Evolutionary conservation across 1,140 invertebrate genomes (phyloP), one percentile per base, ranked within the genome.

Genomic region (Conopomorpha cramerella): DNA sequence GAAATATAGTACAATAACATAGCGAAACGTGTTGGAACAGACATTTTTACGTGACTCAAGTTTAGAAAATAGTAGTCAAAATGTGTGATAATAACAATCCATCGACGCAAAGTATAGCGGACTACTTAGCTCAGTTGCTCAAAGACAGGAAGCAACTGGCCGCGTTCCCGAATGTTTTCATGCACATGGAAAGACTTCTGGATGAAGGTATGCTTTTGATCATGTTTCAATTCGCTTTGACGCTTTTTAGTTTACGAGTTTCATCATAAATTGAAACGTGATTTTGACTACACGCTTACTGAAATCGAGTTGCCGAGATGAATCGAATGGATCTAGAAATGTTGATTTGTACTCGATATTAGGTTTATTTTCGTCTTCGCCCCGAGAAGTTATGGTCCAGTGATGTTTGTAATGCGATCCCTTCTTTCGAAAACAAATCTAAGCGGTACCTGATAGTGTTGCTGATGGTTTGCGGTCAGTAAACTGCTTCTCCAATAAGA

Each of bases 141-240:
- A 99, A 99, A 87, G 98, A 99, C 86, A 96, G 97, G 84, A 99
- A 99, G 85, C 96, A 99, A 85, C 86, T 99, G 61, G 93, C 94
- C 60, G 96, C 96, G 68, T 98, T 99, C 82, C 96, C 98, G 47
- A 98, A 97, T 86, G 93, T 99, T 74, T 99, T 99, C 84, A 88
- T 96, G 80, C 98, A 99, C 82, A 88, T 98, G 62, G 97, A 99
- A 82, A 86, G 97, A 76, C 89, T 99, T 55, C 85, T 99, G 63
- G 98, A 99, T 73, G 96, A 99, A 91, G 97, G 97, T 99, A 88
- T 87, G 88, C n/a, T n/a, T 42, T 11, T n/a, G n/a, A n/a, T 18
- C 12, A 30, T 11, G 12, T 14, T 12, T 30, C 23, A n/a, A 6
- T 25, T n/a, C 6, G n/a, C n/a, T n/a, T 7, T 7, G 6, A 7